phyloP scores from a whole-genome alignment of 2,113 vertebrate species.

The Saguinus imperator region DNA sequence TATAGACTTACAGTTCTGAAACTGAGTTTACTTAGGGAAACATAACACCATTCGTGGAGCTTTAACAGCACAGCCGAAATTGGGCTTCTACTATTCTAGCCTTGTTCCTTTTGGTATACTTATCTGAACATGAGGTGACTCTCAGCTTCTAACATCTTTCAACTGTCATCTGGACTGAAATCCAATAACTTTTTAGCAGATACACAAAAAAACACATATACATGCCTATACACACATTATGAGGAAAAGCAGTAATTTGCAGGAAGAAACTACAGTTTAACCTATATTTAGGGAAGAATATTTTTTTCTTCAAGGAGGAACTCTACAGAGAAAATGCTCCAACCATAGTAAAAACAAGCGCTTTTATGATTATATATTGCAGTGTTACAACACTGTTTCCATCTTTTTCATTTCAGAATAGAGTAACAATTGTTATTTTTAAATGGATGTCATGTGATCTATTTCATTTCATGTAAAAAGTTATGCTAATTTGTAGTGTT shows the following conservation, averaged over 20 bases:
- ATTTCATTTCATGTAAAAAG: neutral
- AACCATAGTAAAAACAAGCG: neutral
- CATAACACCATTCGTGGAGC: no score
- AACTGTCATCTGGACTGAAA: neutral
- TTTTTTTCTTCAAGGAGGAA: neutral
- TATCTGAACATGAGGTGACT: neutral
- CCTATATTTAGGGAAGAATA: neutral
- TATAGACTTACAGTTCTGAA: neutral
- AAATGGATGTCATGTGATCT: neutral
- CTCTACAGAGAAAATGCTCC: neutral
- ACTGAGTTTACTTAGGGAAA: neutral
- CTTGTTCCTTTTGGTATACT: neutral
- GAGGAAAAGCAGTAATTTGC: neutral
- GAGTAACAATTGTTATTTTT: neutral
- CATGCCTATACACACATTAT: neutral
- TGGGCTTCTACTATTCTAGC: neutral
- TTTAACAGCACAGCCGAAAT: neutral
- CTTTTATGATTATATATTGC: neutral
- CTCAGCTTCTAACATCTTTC: neutral
- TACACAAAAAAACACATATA: neutral
- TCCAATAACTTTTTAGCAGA: neutral
- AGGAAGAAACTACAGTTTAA: neutral
- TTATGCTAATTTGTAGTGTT: neutral
- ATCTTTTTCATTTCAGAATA: neutral
- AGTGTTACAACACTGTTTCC: neutral